Conservation (phyloP, 2,113 vertebrate genomes). For the Indri indri region DNA sequence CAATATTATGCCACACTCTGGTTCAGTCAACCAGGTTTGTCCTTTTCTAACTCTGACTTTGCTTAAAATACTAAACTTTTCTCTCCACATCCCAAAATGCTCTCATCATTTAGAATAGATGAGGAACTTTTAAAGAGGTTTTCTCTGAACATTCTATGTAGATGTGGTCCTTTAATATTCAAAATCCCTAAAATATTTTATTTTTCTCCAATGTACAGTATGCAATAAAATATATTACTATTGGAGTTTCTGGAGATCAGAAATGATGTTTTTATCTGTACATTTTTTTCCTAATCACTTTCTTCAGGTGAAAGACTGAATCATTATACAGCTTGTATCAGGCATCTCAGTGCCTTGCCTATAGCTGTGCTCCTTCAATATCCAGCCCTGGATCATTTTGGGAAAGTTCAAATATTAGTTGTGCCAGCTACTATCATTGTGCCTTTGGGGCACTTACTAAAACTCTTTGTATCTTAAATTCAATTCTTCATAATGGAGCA, state of each 20-base stretch:
- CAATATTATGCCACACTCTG: not conserved
- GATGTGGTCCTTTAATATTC: not conserved
- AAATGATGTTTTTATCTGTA: not conserved
- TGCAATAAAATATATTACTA: not conserved
- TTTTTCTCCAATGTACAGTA: not conserved
- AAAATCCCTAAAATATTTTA: not conserved
- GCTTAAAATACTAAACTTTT: not conserved
- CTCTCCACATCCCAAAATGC: not conserved
- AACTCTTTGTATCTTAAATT: not conserved
- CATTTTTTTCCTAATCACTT: not conserved
- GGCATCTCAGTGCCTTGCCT: not conserved
- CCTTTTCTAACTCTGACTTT: not conserved
- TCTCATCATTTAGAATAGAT: not conserved
- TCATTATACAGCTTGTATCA: too few species aligned
- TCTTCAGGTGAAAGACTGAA: not conserved
- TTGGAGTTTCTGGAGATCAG: not conserved
- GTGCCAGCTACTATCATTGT: not conserved
- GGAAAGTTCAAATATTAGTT: too few species aligned
- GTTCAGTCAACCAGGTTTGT: not conserved
- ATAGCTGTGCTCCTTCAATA: not conserved
- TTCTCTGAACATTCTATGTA: not conserved
- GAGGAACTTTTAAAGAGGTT: not conserved
- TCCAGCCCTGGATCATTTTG: too few species aligned
- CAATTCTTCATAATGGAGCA: not conserved
- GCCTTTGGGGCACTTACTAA: not conserved